phyloP scores from a whole-genome alignment of 1,140 invertebrate genomes.

The Sipha flava region DNA sequence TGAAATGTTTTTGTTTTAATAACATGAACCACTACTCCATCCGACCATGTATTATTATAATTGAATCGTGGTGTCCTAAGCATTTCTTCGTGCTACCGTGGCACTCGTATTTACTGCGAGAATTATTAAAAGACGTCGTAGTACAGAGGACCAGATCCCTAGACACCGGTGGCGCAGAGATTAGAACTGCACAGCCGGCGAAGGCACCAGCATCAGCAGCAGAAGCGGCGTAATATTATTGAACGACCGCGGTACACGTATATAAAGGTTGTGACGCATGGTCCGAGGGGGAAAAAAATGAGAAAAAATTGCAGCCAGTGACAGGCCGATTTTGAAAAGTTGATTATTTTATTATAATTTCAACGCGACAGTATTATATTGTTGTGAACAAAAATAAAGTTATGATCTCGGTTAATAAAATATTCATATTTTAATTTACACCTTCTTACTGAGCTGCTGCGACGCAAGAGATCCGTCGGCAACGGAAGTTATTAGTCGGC shows the following conservation, averaged over 20 bases:
- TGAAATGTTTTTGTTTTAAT: neutral
- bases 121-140: neutral
- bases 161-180: neutral
- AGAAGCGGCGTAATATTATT: neutral
- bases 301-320: neutral
- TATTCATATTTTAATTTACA: slow-evolving; percentile 24
- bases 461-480: neutral
- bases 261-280: neutral
- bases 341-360: slow-evolving; percentile 21
- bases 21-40: neutral
- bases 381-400: neutral
- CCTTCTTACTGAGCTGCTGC: neutral
- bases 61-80: no score
- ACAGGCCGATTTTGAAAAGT: slow-evolving; percentile 9
- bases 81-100: neutral
- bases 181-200: neutral
- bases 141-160: neutral
- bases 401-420: slow-evolving; percentile 1
- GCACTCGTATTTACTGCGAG: neutral
- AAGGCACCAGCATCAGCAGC: no score
- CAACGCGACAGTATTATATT: neutral
- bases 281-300: neutral
- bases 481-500: neutral
- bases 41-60: no score
- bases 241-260: no score